These are phyloP conservation scores for Phrynocephalus versicolor DNA, from an alignment of 2,113 vertebrate species.

Conservation along the genomic window DNA sequence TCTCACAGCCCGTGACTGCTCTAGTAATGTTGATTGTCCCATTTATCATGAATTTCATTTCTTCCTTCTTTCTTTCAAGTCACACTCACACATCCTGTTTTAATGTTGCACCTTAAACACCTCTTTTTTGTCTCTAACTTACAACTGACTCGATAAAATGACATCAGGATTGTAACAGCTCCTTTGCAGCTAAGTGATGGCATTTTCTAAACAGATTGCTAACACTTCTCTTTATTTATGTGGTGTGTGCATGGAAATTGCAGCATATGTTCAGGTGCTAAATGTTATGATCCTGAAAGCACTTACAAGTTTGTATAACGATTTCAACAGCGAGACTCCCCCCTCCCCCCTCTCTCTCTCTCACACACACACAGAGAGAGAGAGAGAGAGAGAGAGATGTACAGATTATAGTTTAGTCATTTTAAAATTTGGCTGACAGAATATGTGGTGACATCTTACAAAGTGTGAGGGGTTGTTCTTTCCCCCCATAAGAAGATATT, in stretches of 20 bases:
- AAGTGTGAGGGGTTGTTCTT: conserved; percentile 1
- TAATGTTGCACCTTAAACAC: conserved; percentile 66
- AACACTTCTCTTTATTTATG: conserved; percentile 51
- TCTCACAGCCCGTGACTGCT: conserved; percentile 34
- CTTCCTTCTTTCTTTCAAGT: conserved; percentile 63
- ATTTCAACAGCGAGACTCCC: conserved; percentile 24
- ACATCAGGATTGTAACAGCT: conserved; percentile 57
- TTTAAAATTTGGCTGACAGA: conserved; percentile 26
- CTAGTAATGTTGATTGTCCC: conserved; percentile 19
- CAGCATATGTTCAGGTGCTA: conserved; percentile 30
- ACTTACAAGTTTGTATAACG: conserved; percentile 26
- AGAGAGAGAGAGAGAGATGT: background rate
- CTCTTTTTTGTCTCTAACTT: conserved; percentile 58
- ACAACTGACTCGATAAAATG: conserved; percentile 56
- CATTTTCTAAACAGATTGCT: conserved; percentile 51
- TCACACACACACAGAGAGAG: no score
- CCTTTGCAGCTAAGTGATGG: conserved; percentile 44
- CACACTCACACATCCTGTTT: conserved; percentile 63
- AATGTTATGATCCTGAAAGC: conserved; percentile 39
- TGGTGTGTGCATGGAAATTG: conserved; percentile 5
- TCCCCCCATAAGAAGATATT: conserved; percentile 6
- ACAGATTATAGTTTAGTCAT: conserved; percentile 17
- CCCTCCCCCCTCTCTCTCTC: no score
- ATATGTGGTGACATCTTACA: conserved; percentile 17
- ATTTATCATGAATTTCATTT: conserved; percentile 56